phyloP scores from a whole-genome alignment of 2,888 invertebrate genomes.

The Drosophila silvestris region DNA sequence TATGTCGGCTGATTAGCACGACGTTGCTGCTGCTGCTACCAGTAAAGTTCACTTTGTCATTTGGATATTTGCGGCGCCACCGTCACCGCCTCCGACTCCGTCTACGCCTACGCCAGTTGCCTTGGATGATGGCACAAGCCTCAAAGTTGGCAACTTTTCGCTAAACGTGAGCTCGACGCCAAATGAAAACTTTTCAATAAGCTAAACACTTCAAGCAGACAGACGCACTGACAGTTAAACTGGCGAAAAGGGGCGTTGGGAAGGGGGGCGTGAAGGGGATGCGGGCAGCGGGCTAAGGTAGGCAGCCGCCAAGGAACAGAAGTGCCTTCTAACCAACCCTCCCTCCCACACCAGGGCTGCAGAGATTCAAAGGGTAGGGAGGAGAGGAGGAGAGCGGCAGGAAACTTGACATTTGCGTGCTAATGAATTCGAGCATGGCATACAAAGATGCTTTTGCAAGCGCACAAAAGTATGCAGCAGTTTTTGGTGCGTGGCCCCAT shows the following conservation, averaged over 20 bases:
- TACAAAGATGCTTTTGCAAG: constrained; percentile 72
- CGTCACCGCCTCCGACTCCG: background rate
- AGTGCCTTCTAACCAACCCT: background rate
- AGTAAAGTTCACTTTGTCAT: constrained; percentile 69
- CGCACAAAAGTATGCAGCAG: constrained; percentile 64
- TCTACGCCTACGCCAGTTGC: background rate
- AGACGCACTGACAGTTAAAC: constrained; percentile 52
- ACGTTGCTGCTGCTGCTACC: constrained; percentile 25
- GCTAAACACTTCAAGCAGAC: constrained; percentile 74
- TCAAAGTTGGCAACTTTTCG: constrained; percentile 58
- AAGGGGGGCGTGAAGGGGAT: background rate
- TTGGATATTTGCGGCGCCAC: constrained; percentile 36
- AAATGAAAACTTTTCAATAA: constrained; percentile 78
- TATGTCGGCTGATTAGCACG: constrained; percentile 66
- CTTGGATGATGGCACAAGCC: constrained; percentile 3
- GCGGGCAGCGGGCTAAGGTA: background rate
- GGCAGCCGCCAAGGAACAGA: constrained; percentile 15
- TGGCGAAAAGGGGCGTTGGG: background rate
- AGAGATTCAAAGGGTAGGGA: background rate
- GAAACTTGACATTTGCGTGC: constrained; percentile 60
- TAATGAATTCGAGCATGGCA: constrained; percentile 75
- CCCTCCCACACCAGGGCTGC: background rate
- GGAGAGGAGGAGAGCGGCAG: constrained; percentile 8
- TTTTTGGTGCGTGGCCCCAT: constrained; percentile 26
- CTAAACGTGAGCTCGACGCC: constrained; percentile 64